These are phyloP conservation scores for Synanthedon formicaeformis DNA, from an alignment of 2,888 invertebrate species.

Conservation along the genomic window DNA sequence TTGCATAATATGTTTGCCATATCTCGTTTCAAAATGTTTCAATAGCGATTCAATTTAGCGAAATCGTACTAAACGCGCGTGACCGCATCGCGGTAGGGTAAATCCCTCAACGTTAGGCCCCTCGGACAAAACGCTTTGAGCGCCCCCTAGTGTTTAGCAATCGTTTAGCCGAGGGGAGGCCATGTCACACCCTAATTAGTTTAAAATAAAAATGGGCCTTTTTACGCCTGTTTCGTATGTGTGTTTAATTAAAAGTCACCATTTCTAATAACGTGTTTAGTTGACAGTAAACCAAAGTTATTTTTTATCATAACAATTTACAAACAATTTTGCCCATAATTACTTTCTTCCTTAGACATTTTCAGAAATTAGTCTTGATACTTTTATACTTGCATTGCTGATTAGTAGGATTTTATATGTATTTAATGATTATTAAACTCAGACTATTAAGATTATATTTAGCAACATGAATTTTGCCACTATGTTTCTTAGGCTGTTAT, in stretches of 20 bases:
- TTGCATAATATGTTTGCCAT: background rate
- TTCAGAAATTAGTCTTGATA: no score
- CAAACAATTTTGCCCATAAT: no score
- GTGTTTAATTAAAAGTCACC: slow-evolving; percentile 37
- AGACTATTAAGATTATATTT: no score
- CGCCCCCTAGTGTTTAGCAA: slow-evolving; percentile 23
- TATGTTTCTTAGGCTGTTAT: no score
- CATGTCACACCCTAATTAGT: slow-evolving; percentile 54
- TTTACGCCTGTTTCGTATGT: slow-evolving; percentile 46
- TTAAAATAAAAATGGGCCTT: slow-evolving; percentile 46
- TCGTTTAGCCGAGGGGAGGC: slow-evolving; percentile 22
- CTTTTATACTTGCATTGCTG: no score
- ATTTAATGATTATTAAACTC: no score
- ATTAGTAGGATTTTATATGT: no score
- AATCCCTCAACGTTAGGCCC: slow-evolving; percentile 1
- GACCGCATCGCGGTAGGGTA: slow-evolving; percentile 27
- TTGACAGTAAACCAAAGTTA: slow-evolving; percentile 7
- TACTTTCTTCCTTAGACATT: no score
- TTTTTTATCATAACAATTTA: no score
- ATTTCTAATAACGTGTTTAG: slow-evolving; percentile 22
- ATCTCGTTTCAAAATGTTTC: slow-evolving; percentile 9
- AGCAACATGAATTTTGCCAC: no score
- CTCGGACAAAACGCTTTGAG: slow-evolving; percentile 3
- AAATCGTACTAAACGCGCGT: slow-evolving; percentile 24
- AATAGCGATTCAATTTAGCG: slow-evolving; percentile 20